Conservation (phyloP, 1,140 invertebrate species). For the Anoplolepis gracilipes region DNA sequence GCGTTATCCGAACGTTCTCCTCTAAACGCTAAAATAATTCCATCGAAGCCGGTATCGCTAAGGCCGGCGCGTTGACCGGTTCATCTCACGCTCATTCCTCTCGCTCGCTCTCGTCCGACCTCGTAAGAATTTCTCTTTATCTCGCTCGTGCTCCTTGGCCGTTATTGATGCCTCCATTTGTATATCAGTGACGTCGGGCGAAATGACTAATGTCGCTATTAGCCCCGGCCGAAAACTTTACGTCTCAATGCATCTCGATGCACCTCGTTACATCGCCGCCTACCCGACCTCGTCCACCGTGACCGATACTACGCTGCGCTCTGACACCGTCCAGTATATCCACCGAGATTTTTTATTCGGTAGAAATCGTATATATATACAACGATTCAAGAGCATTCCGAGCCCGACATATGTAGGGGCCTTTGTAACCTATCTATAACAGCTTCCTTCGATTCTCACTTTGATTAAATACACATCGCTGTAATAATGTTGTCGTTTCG, state of each 20-base stretch:
- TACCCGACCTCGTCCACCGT: constrained; percentile 2
- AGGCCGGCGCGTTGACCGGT: constrained; percentile 67
- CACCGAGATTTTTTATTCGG: constrained; percentile 21
- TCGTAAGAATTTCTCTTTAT: constrained; percentile 58
- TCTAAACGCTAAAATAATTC: constrained; percentile 77
- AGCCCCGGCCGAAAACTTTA: constrained; percentile 74
- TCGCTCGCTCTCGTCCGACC: constrained; percentile 49
- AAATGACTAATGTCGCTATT: constrained; percentile 85
- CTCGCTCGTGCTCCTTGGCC: constrained; percentile 47
- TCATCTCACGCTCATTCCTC: constrained; percentile 49
- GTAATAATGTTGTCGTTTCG: neutral
- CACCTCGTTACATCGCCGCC: constrained; percentile 51
- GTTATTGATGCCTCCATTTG: constrained; percentile 84
- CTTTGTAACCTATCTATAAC: neutral
- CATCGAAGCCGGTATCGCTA: constrained; percentile 41
- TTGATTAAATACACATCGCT: neutral
- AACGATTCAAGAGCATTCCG: neutral
- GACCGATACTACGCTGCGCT: neutral
- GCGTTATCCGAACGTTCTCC: constrained; percentile 68
- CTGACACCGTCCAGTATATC: neutral
- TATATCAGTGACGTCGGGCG: constrained; percentile 78
- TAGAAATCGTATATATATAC: neutral
- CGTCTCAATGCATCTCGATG: constrained; percentile 76
- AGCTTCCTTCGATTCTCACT: neutral
- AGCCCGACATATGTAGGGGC: neutral